Evolutionary conservation across 2,797 vertebrate genomes (phyloP).

Genomic region (Phrynocephalus forsythii): DNA sequence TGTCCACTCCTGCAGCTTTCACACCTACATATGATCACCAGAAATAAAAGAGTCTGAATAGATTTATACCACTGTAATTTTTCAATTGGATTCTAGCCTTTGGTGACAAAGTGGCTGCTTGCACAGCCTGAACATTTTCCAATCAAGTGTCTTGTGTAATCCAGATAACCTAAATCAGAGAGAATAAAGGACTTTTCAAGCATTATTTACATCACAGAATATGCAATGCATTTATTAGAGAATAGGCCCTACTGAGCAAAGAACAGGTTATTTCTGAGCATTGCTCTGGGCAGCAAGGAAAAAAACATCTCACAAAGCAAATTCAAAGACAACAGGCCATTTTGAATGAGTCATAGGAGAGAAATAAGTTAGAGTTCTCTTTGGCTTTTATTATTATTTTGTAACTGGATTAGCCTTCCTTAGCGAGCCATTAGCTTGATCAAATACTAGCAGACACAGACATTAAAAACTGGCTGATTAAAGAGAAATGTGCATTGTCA

Average conservation of each 20-base stretch:
- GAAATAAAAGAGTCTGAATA: too few relatives aligned
- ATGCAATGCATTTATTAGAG: background rate
- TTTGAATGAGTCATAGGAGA: background rate
- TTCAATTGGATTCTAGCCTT: too few relatives aligned
- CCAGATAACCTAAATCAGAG: too few relatives aligned
- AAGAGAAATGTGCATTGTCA: background rate
- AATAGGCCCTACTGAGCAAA: background rate
- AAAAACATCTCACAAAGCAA: background rate
- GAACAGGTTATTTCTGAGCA: background rate
- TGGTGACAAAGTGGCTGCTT: too few relatives aligned
- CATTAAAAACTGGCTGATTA: constrained; percentile 16
- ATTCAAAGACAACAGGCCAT: background rate
- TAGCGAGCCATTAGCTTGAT: background rate
- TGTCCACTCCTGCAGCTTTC: too few relatives aligned
- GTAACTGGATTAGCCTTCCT: constrained; percentile 5
- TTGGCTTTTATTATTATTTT: constrained; percentile 40
- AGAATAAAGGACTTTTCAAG: background rate
- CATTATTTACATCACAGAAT: background rate
- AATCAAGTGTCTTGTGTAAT: too few relatives aligned
- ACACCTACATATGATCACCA: too few relatives aligned
- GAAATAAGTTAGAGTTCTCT: constrained; percentile 12
- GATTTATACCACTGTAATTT: too few relatives aligned
- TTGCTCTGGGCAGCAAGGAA: background rate
- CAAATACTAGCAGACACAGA: background rate
- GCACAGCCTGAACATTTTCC: too few relatives aligned